Base-by-base conservation (phyloP, 2,888 invertebrate species). In the Omphaloscelis lunosa region DNA sequence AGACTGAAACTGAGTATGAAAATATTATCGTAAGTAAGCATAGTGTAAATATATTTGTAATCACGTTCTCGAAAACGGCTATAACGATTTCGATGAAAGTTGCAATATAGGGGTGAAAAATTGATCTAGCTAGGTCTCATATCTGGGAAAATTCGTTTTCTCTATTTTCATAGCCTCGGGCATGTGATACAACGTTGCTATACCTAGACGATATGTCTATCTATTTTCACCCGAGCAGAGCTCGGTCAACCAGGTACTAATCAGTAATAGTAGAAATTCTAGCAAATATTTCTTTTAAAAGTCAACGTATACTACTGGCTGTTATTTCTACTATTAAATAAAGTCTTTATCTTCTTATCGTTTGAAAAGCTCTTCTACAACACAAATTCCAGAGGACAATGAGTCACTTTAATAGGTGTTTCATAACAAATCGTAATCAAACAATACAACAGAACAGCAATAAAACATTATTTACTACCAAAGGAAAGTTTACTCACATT, bases 381-480 rank as follows among this genome's bases (percentile, higher is more conserved):
- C n/a, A 53, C 8, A n/a, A 48, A 48, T 73, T 45, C 53, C 23
- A 53, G n/a, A 27, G 45, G 23, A 51, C 63, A 51, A 66, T 61
- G 53, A 66, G 74, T 81, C 56, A 70, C 59, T 71, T 62, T 67
- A 71, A 70, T 77, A 70, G n/a, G 29, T 83, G 66, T 83, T 83
- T 58, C 56, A 66, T 70, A 70, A 73, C 65, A 65, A 68, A 41
- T 41, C 69, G 53, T 68, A 72, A 69, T 75, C 63, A 56, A 82
- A 74, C 71, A 83, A 75, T 75, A 74, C 66, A 59, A 68, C 27
- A 34, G 27, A 72, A 67, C 53, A 27, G 29, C 51, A 61, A 66
- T 77, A 76, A 80, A 80, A 80, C 76, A n/a, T 75, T 68, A 82
- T 75, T 86, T 72, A 86, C 86, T 82, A 80, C 76, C 29, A 23